Evolutionary conservation across 2,113 vertebrate genomes (phyloP), one percentile per base, ranked within the genome.

Genomic region (Ophiodon elongatus): DNA sequence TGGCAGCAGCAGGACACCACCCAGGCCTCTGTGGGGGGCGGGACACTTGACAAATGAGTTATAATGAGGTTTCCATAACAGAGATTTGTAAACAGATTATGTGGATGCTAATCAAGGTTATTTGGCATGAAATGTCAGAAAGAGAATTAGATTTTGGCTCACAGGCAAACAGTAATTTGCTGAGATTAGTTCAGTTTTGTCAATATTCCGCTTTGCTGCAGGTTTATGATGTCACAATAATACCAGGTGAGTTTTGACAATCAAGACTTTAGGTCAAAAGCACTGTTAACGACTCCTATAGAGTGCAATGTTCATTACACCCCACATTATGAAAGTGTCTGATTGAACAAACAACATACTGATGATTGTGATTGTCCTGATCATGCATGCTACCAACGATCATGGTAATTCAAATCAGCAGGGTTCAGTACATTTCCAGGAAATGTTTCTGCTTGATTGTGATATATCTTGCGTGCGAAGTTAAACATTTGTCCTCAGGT

Each of bases 81-180:
- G 67, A 84, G 39, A 82, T 87, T 72, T 84, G 80, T 79, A 82
- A 87, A 89, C 85, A 85, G 87, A 90, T 89, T 39, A 75, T 41
- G 45, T 52, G 45, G 63, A 21, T 27, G 62, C 78, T 77, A 84
- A 87, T 87, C 68, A 82, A 72, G 68, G 80, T 82, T 78, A 87
- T 83, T 79, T 87, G 72, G 85, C 74, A 45, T 60, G 31, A 64
- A 76, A 62, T 82, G 64, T 60, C 60, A 35, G 64, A 77, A 65
- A 43, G 57, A 78, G 15, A 87, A 82, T 83, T 57, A 41, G 69
- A 45, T 80, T 88, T 60, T 72, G 75, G 45, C 59, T 70, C 43
- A 41, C 13, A 66, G 70, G n/a, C n/a, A n/a, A n/a, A 65, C 35
- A 21, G 25, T 54, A 67, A 85, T 87, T 88, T 85, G 25, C 45